Evolutionary conservation across 2,888 invertebrate species (phyloP).

Genomic region (Buathra laborator): DNA sequence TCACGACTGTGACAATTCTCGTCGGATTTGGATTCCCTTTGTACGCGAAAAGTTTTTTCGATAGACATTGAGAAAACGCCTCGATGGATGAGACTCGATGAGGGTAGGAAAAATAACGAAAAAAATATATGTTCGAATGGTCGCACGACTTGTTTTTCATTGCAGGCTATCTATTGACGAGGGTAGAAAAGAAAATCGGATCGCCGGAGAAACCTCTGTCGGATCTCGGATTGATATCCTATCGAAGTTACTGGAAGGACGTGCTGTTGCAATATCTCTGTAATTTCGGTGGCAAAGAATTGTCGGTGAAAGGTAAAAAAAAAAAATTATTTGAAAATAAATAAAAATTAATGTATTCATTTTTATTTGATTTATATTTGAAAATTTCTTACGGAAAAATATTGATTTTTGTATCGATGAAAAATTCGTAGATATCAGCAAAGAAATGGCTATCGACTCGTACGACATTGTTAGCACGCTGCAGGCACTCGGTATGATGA

Average conservation of each 20-base stretch:
- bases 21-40: neutral
- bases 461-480: constrained; percentile 99
- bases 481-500: constrained; percentile 98
- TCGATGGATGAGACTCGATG: no score
- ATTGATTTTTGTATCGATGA: neutral
- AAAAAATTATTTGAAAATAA: neutral
- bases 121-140: neutral
- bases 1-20: neutral
- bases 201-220: constrained; percentile 99
- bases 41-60: neutral
- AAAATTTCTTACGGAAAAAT: neutral
- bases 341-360: no score
- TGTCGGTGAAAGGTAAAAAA: constrained; percentile 94
- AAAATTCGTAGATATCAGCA: constrained; percentile 88
- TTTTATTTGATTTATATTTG: neutral
- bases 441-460: constrained; percentile 98
- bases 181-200: constrained; percentile 99
- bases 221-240: constrained; percentile 98
- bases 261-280: constrained; percentile 96
- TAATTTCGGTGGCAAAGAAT: constrained; percentile 94
- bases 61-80: no score
- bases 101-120: no score
- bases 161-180: constrained; percentile 97
- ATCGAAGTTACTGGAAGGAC: constrained; percentile 99
- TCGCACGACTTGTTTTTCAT: constrained; percentile 16